Conservation (phyloP, 2,888 invertebrate genomes). For the Drosophila vallismaia region DNA sequence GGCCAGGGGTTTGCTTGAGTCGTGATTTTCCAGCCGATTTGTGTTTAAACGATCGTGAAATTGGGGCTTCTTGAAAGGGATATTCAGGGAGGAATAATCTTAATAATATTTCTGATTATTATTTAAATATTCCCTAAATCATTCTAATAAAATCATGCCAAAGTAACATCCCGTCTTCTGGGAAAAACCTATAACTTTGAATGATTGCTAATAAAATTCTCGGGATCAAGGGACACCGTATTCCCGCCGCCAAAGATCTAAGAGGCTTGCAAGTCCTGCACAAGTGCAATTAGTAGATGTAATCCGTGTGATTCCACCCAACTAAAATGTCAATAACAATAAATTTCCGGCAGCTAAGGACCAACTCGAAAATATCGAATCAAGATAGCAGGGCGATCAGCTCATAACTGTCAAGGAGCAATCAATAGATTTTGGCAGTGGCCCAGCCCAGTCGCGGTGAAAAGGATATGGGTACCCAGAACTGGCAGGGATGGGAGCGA, state of each 20-base stretch:
- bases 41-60: constrained; percentile 65
- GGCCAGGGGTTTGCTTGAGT: constrained; percentile 52
- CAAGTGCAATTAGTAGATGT: constrained; percentile 68
- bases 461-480: constrained; percentile 15
- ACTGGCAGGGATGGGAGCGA: constrained; percentile 21
- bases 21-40: constrained; percentile 81
- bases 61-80: constrained; percentile 50
- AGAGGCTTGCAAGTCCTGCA: constrained; percentile 6
- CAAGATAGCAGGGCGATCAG: constrained; percentile 51
- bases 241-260: constrained; percentile 43
- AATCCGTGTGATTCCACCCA: constrained; percentile 76
- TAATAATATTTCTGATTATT: no score
- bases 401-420: constrained; percentile 74
- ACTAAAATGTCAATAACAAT: constrained; percentile 76
- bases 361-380: constrained; percentile 54
- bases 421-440: constrained; percentile 70
- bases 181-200: constrained; percentile 12
- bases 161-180: background rate
- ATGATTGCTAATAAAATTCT: constrained; percentile 36
- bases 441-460: constrained; percentile 21
- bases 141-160: background rate
- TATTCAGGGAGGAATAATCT: background rate
- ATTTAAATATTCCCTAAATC: background rate
- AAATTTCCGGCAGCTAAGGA: constrained; percentile 61
- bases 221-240: constrained; percentile 48